Conservation (phyloP, 2,888 invertebrate species). For the Gerris lacustris region DNA sequence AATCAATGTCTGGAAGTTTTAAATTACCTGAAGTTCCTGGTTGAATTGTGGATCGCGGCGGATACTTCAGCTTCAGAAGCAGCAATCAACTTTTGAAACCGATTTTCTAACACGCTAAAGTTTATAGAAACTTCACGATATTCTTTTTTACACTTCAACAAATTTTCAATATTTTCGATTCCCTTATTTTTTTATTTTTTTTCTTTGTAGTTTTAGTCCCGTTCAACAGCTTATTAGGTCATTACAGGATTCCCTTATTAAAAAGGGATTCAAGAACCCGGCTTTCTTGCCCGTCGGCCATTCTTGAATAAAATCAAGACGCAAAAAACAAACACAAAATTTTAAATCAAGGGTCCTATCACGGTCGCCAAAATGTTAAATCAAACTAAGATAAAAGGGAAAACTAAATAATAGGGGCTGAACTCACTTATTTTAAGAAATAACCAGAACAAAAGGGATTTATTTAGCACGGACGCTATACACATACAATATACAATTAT, state of each 20-base stretch:
- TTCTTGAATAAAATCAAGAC: neutral
- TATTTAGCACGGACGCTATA: too few relatives aligned
- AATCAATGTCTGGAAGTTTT: neutral
- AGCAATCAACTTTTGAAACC: neutral
- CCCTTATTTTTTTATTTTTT: too few relatives aligned
- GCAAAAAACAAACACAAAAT: neutral
- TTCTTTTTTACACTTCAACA: neutral
- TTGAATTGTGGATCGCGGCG: neutral
- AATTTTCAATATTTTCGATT: neutral
- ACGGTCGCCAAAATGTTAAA: neutral
- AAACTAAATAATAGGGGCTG: too few relatives aligned
- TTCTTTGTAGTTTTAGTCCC: too few relatives aligned
- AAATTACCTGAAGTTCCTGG: neutral
- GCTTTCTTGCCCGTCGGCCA: neutral
- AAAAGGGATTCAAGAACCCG: neutral
- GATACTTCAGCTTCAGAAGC: neutral
- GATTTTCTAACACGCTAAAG: neutral
- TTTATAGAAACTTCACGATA: neutral
- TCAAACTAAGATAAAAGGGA: too few relatives aligned
- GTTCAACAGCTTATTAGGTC: too few relatives aligned
- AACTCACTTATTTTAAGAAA: too few relatives aligned
- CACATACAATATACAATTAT: too few relatives aligned
- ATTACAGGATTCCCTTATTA: too few relatives aligned
- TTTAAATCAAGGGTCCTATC: neutral
- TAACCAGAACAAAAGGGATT: too few relatives aligned